Evolutionary conservation across 2,888 invertebrate genomes (phyloP).

Genomic region (Tenthredo amoena): DNA sequence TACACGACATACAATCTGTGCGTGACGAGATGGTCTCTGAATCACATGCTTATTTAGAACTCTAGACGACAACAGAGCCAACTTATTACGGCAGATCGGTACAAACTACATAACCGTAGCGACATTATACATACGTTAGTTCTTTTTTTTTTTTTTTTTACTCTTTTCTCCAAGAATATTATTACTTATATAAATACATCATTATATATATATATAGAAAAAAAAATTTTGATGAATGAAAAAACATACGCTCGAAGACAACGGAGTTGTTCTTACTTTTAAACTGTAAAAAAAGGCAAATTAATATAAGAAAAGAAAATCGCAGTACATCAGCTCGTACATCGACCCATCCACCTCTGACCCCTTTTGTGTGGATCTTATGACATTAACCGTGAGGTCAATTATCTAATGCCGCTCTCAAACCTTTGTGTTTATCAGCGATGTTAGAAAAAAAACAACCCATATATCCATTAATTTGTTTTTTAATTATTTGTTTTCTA

Average conservation of each 20-base stretch:
- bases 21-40: conserved; percentile 64
- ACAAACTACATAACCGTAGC: conserved; percentile 66
- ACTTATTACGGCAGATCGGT: conserved; percentile 68
- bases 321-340: conserved; percentile 64
- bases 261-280: conserved; percentile 71
- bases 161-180: conserved; percentile 70
- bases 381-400: conserved; percentile 3
- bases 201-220: conserved; percentile 64
- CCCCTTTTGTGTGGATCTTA: conserved; percentile 16
- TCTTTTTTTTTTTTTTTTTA: conserved; percentile 56
- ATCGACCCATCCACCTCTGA: conserved; percentile 58
- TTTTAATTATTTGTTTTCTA: conserved; percentile 63
- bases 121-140: conserved; percentile 68
- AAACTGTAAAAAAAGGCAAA: conserved; percentile 66
- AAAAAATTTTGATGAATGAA: conserved; percentile 52
- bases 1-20: conserved; percentile 63
- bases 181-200: conserved; percentile 73
- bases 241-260: conserved; percentile 62
- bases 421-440: conserved; percentile 54
- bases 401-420: neutral
- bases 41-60: conserved; percentile 44
- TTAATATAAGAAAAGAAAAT: conserved; percentile 64
- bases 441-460: conserved; percentile 61
- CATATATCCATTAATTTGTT: conserved; percentile 65
- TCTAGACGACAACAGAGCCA: conserved; percentile 61